Conservation (phyloP, 2,797 vertebrate genomes). For the Cyprinodon diabolis region DNA sequence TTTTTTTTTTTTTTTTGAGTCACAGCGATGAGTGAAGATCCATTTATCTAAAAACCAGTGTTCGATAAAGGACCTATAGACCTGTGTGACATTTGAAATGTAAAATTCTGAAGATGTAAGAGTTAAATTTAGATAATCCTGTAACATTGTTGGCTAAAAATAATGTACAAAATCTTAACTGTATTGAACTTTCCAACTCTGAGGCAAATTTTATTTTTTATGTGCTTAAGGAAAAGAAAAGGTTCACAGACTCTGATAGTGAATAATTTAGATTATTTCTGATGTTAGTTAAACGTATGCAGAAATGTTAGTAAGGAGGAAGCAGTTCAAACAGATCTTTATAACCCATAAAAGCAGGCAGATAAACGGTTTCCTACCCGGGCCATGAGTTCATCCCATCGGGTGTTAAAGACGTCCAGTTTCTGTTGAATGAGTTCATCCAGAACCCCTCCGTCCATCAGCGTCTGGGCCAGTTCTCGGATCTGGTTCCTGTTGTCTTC, state of each 20-base stretch:
- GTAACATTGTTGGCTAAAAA: neutral
- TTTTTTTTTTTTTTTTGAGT: neutral
- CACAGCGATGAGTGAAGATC: neutral
- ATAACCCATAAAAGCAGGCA: too few relatives aligned
- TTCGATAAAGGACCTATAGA: neutral
- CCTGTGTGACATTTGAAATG: neutral
- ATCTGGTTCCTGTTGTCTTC: conserved; percentile 97
- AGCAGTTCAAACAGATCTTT: neutral
- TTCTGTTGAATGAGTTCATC: conserved; percentile 96
- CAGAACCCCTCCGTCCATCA: conserved; percentile 96
- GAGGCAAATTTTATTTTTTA: neutral
- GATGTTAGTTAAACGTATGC: neutral
- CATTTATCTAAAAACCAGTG: neutral
- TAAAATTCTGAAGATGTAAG: neutral
- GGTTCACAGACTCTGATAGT: neutral
- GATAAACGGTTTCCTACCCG: conserved; percentile 77
- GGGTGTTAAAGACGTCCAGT: conserved; percentile 91
- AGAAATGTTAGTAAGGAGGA: neutral
- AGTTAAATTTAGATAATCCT: neutral
- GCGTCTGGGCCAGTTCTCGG: conserved; percentile 92
- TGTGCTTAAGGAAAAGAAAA: neutral
- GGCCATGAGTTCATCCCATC: conserved; percentile 93
- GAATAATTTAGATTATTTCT: neutral
- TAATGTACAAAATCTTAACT: neutral
- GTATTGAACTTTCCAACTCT: neutral